Evolutionary conservation across 2,113 vertebrate species (phyloP), one percentile per base, ranked within the genome.

Genomic region (Solea solea): DNA sequence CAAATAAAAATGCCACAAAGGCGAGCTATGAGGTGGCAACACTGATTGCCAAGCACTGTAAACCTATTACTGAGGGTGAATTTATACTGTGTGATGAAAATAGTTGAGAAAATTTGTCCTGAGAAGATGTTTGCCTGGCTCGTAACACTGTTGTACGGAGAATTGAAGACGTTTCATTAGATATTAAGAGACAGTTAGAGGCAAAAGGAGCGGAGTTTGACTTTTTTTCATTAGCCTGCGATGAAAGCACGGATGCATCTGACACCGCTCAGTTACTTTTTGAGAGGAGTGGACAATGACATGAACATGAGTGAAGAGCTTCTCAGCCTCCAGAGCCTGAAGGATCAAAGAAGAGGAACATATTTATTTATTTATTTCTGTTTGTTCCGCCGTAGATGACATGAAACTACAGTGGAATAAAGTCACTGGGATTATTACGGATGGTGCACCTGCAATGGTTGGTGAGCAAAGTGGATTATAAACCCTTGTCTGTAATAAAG

Each of bases 31-130:
- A 85, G n/a, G 57, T 58, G 48, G 66, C 67, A 0, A 75, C 14
- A n/a, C 40, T 79, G 7, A 85, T 79, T 5, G 75, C 78, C 7
- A 72, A 74, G 16, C 52, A 78, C 53, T 14, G 79, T 45, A 49
- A 49, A 14, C 11, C 13, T 49, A 7, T 49, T 49, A 14, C 46
- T 14, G 7, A 2, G 7, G 11, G 78, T 78, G 42, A 46, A 15
- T 84, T 73, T 80, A 63, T 81, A 74, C 56, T 75, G 54, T 39
- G 62, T 76, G 0, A 73, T 45, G 63, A 64, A 80, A 65, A 80
- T 81, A n/a, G 83, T 59, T 1, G 50, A 76, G 40, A 81, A 49
- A 2, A 49, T 49, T 9, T 49, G 46, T 49, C 13, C 46, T 6
- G 46, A 49, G 13, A 49, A 49, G 25, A 69, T 72, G 70, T 62